These are phyloP conservation scores for Silurus glanis DNA, from an alignment of 2,113 vertebrate genomes.

Conservation along the genomic window DNA sequence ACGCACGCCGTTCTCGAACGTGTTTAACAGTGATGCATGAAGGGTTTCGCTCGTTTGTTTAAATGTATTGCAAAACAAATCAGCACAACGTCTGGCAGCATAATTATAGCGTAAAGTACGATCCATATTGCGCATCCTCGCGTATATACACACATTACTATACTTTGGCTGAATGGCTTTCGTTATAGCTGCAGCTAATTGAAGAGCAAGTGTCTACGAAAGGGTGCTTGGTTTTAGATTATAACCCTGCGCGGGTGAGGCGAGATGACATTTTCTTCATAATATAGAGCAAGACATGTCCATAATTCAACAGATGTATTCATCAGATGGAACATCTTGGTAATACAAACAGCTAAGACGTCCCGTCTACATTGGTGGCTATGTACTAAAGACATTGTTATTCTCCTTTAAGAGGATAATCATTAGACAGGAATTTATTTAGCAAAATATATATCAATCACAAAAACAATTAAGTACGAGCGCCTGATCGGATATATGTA, in stretches of 20 bases:
- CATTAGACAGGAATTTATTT: background rate
- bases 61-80: background rate
- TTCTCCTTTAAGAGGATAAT: too few relatives aligned
- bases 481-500: background rate
- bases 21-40: background rate
- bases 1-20: background rate
- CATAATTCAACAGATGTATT: background rate
- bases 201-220: background rate
- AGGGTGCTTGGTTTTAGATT: background rate
- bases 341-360: background rate
- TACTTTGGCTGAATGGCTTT: background rate
- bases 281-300: background rate
- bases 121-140: background rate
- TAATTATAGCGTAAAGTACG: background rate
- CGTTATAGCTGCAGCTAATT: background rate
- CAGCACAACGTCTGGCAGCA: background rate
- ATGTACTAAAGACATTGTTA: background rate
- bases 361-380: background rate
- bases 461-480: background rate
- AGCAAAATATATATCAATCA: background rate
- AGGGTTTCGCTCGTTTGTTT: background rate
- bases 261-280: background rate
- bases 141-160: background rate
- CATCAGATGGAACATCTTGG: background rate
- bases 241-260: background rate